These are phyloP conservation scores for Trinectes maculatus DNA, from an alignment of 2,113 vertebrate species.

Conservation along the genomic window DNA sequence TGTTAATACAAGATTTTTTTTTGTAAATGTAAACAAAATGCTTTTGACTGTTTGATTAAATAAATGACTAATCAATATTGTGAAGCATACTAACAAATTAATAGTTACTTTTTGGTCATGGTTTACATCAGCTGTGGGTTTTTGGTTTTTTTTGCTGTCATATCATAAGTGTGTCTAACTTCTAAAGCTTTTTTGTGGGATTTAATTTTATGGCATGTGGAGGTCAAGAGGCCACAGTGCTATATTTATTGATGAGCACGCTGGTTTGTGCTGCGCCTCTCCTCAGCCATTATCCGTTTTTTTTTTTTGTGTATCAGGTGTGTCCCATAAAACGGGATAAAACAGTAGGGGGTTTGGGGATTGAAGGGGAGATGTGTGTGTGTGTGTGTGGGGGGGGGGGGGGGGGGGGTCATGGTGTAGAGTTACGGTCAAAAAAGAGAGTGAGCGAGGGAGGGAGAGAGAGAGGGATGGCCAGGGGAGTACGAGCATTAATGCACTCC, in stretches of 20 bases:
- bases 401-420: constrained; percentile 40
- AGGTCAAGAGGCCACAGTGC: constrained; percentile 20
- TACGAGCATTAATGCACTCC: constrained; percentile 66
- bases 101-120: too few species aligned
- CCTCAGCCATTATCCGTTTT: constrained; percentile 44
- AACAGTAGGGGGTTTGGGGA: constrained; percentile 45
- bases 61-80: too few species aligned
- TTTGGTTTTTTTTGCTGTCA: neutral
- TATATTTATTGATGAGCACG: constrained; percentile 44
- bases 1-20: too few species aligned
- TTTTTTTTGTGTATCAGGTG: constrained; percentile 70
- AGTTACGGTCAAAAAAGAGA: constrained; percentile 66
- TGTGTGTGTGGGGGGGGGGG: neutral
- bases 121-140: too few species aligned
- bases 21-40: too few species aligned
- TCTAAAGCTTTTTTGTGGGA: neutral
- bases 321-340: constrained; percentile 70
- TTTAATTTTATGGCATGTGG: neutral
- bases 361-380: constrained; percentile 1
- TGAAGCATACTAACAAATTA: too few species aligned
- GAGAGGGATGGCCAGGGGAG: constrained; percentile 57
- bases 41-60: too few species aligned
- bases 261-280: constrained; percentile 35
- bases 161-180: neutral
- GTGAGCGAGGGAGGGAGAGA: constrained; percentile 29